Evolutionary conservation across 2,113 vertebrate genomes (phyloP).

Genomic region (Labeo catla): DNA sequence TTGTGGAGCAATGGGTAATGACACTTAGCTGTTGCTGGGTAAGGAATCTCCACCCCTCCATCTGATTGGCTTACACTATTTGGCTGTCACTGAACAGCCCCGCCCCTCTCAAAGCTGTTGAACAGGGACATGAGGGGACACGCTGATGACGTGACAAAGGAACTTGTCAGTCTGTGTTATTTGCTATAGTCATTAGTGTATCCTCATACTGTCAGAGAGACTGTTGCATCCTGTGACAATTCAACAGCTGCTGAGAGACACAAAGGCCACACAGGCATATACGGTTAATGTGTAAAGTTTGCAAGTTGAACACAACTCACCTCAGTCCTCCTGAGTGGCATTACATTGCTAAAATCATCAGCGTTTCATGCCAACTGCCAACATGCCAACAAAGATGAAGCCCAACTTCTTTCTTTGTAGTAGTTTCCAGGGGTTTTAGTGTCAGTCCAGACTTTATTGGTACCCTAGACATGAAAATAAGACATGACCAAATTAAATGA

Average conservation of each 20-base stretch:
- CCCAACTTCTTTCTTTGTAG: no score
- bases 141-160: constrained; percentile 20
- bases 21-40: constrained; percentile 72
- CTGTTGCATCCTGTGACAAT: background rate
- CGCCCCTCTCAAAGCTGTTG: constrained; percentile 58
- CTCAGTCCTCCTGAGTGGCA: background rate
- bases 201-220: background rate
- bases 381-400: background rate
- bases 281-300: background rate
- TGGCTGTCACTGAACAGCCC: constrained; percentile 59
- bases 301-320: background rate
- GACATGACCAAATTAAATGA: background rate
- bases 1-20: constrained; percentile 57
- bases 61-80: constrained; percentile 66
- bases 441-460: background rate
- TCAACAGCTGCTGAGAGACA: constrained; percentile 18
- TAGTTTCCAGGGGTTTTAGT: background rate
- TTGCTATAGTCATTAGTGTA: constrained; percentile 9
- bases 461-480: background rate
- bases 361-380: background rate
- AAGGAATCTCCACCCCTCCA: constrained; percentile 71
- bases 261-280: background rate
- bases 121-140: constrained; percentile 55
- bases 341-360: background rate
- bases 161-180: background rate